Evolutionary conservation across 2,113 vertebrate genomes (phyloP), one percentile per base, ranked within the genome.

Genomic region (Prionailurus bengalensis): DNA sequence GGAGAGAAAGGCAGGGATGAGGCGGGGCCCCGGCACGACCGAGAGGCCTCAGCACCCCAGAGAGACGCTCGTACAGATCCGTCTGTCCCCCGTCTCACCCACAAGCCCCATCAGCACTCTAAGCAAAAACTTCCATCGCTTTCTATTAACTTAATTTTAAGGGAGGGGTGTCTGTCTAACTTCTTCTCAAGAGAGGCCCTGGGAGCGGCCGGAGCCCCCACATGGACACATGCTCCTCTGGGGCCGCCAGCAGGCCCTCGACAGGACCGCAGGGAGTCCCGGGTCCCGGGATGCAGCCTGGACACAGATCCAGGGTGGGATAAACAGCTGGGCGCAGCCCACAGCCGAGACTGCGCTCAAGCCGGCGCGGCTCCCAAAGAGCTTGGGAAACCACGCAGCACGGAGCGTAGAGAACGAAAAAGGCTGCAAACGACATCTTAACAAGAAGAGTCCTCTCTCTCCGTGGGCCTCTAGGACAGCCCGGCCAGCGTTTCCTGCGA

Each of bases 321-420:
- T 1, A 9, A 14, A 13, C 3, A 45, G 23, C 48, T 16, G 0
- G 7, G 10, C 0, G 1, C 7, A 0, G n/a, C 10, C 29, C 1
- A 15, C 79, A 21, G 31, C 25, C 25, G 2, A 31, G 13, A 74
- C n/a, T 0, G 6, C 45, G 4, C 12, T 19, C 29, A 48, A 21
- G 31, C 14, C 1, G 17, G 29, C 1, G 48, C 5, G 12, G 70
- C 23, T 3, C 17, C 23, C 0, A 0, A 31, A 58, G 73, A 45
- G 21, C 65, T 23, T n/a, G 29, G 33, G 58, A 78, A 27, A 15
- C 13, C 82, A 23, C 0, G 1, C 39, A 27, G 53, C 31, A 4
- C 0, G 16, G 25, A 6, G 42, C 45, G 1, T 0, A 2, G 27
- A 0, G 11, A 16, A 27, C 8, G 58, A 16, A 3, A 51, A 31